Evolutionary conservation across 1,140 invertebrate genomes (phyloP).

Genomic region (Melanaphis sacchari): DNA sequence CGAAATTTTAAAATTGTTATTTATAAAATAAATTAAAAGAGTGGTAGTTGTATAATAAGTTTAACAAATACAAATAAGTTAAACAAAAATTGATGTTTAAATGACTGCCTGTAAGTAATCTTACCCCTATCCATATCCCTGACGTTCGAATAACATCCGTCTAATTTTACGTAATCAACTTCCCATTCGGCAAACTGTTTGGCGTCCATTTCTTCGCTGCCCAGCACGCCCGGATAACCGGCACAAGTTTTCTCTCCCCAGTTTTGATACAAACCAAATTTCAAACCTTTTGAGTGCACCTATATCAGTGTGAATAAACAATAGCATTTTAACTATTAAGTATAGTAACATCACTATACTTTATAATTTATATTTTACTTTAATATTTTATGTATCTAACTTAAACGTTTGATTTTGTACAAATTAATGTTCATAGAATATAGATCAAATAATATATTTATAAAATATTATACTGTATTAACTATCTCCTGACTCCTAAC

Average conservation of each 20-base stretch:
- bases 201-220: conserved; percentile 84
- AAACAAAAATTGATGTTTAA: too few relatives aligned
- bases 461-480: neutral
- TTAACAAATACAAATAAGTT: too few relatives aligned
- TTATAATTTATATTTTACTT: too few relatives aligned
- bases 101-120: neutral
- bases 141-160: conserved; percentile 87
- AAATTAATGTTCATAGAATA: too few relatives aligned
- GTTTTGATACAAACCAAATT: conserved; percentile 97
- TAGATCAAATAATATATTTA: too few relatives aligned
- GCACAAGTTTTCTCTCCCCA: conserved; percentile 94
- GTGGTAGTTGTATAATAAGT: too few relatives aligned
- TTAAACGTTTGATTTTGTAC: too few relatives aligned
- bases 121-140: conserved; percentile 58
- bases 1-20: neutral
- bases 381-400: too few relatives aligned
- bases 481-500: neutral
- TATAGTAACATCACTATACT: neutral
- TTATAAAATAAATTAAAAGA: too few relatives aligned
- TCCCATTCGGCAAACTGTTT: conserved; percentile 95
- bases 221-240: conserved; percentile 92
- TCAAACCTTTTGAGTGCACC: conserved; percentile 91
- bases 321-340: neutral
- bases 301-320: conserved; percentile 63
- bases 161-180: conserved; percentile 95